Evolutionary conservation across 2,113 vertebrate genomes (phyloP), one percentile per base, ranked within the genome.

Genomic region (Pavo muticus): DNA sequence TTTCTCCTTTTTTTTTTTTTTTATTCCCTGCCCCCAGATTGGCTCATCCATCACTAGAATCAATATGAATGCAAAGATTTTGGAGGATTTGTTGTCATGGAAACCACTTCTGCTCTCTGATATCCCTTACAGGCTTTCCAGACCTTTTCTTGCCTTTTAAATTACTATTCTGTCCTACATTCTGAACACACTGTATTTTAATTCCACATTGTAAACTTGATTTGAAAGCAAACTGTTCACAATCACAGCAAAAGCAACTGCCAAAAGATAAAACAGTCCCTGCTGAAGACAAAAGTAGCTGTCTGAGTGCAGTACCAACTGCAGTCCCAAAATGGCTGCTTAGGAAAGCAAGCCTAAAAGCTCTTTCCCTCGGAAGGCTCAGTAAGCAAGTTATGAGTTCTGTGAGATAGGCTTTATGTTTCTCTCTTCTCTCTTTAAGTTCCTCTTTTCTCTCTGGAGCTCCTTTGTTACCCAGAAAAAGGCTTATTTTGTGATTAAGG

Each of bases 31-130:
- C 93, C 82, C 90, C 94, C 94, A 88, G 29, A 94, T 90, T 95
- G 88, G 93, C 93, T 94, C 91, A 94, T 95, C 95, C 95, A 96
- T 96, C 92, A 89, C 91, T 93, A 50, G 91, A 97, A 95, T 97
- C 96, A 95, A 96, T 97, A 97, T 74, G 94, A 97, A 97, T 96
- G 96, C 96, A 92, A 96, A 94, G 85, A 95, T 96, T 96, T 97
- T 97, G 95, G 94, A 84, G 93, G 94, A 96, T 97, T 97, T 97
- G 97, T 97, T 95, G 96, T 92, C 96, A 97, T 97, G 88, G 97
- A 96, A 97, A 97, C 97, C 93, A 82, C 87, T 96, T 97, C 90
- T 92, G 68, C 78, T 79, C 83, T 90, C 94, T 88, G 88, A 95
- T 96, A 96, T 94, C 91, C 94, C 95, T 97, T 67, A 75, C 78